These are phyloP conservation scores for Acanthosepion pharaonis DNA, from an alignment of 2,888 invertebrate species.

Conservation along the genomic window DNA sequence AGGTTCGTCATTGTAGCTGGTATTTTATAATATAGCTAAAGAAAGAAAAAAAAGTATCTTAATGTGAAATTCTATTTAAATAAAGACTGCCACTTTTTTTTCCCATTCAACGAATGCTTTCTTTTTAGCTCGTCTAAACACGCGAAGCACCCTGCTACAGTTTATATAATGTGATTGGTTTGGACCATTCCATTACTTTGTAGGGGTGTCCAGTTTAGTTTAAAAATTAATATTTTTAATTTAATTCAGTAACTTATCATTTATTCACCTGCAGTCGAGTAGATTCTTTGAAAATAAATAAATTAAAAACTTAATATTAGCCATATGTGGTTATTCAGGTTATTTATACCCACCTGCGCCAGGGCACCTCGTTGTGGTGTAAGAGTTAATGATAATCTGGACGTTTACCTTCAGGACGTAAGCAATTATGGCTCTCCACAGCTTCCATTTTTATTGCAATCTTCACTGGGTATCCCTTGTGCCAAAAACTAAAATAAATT, in stretches of 20 bases:
- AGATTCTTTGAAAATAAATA: not conserved
- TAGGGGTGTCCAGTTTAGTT: slow-evolving; percentile 3
- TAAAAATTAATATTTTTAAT: not conserved
- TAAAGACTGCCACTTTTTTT: not conserved
- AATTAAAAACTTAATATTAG: not conserved
- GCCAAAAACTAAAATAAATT: too few relatives aligned
- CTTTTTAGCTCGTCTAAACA: slow-evolving; percentile 33
- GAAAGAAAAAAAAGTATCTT: not conserved
- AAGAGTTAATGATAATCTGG: too few relatives aligned
- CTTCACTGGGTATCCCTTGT: too few relatives aligned
- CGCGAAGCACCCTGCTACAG: not conserved
- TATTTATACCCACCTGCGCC: too few relatives aligned
- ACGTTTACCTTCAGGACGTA: too few relatives aligned
- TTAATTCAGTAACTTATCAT: not conserved
- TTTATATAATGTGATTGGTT: slow-evolving; percentile 12
- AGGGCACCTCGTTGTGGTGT: too few relatives aligned
- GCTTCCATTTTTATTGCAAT: too few relatives aligned
- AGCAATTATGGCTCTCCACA: too few relatives aligned
- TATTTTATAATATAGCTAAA: not conserved
- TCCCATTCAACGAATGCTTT: slow-evolving; percentile 17
- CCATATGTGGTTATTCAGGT: too few relatives aligned
- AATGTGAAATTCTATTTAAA: slow-evolving; percentile 24
- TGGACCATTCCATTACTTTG: not conserved
- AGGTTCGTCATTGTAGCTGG: not conserved
- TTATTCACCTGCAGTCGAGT: not conserved